Percentiles rank a stretch among this genome's conserved stretches.
Evolutionary conservation across 2,113 vertebrate genomes (phyloP).

Genomic region (Notarius quadriscutis): DNA sequence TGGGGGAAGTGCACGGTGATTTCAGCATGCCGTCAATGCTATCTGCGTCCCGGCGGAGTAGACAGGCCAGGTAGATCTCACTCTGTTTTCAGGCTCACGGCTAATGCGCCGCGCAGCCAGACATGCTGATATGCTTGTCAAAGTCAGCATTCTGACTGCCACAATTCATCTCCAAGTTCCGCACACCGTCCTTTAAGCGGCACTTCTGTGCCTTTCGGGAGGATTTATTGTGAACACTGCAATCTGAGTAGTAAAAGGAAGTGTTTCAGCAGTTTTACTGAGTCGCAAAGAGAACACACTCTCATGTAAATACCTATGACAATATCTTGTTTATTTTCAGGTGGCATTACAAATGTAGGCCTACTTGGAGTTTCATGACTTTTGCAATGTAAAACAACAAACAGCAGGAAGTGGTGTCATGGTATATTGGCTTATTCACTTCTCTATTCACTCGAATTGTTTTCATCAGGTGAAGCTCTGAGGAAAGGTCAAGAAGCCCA

Average conservation of each 20-base stretch:
- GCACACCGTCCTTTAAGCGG: conserved; percentile 43
- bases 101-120: conserved; percentile 47
- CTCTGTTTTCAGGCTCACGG: conserved; percentile 49
- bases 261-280: conserved; percentile 50
- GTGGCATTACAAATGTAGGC: background rate
- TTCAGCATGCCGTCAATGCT: conserved; percentile 60
- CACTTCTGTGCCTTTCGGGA: conserved; percentile 48
- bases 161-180: conserved; percentile 55
- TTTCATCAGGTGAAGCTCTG: background rate
- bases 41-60: conserved; percentile 58
- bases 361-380: background rate
- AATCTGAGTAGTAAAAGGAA: conserved; percentile 46
- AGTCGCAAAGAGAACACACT: conserved; percentile 29
- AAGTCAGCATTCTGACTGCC: conserved; percentile 57
- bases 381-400: background rate
- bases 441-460: background rate
- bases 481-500: background rate
- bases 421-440: background rate
- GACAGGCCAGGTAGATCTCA: conserved; percentile 49
- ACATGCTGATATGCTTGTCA: conserved; percentile 57
- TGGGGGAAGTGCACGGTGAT: conserved; percentile 62
- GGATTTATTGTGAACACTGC: conserved; percentile 51
- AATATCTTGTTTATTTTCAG: conserved; percentile 21
- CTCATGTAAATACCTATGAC: conserved; percentile 31
- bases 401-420: background rate